Conservation (phyloP, 2,797 vertebrate genomes). For the Brachymystax lenok region DNA sequence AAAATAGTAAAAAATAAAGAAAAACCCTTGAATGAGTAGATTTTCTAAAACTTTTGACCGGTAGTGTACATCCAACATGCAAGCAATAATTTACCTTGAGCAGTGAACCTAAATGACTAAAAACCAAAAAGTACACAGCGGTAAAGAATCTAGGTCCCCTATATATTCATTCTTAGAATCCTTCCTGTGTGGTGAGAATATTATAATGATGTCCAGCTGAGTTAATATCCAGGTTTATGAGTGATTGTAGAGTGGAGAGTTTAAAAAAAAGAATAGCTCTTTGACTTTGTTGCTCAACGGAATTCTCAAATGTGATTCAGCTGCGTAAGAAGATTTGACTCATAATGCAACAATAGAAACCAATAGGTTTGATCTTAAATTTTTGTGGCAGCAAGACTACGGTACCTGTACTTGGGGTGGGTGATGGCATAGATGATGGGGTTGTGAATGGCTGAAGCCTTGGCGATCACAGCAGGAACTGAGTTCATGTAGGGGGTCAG, state of each 20-base stretch:
- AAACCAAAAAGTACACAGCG: no score
- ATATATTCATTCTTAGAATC: neutral
- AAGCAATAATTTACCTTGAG: no score
- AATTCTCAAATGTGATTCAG: neutral
- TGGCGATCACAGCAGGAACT: conserved; percentile 92
- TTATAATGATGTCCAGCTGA: conserved; percentile 1
- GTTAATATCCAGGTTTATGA: conserved; percentile 35
- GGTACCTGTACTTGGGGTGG: neutral
- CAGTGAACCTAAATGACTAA: no score
- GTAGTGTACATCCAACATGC: no score
- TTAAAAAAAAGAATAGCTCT: neutral
- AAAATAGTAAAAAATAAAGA: no score
- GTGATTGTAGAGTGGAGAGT: conserved; percentile 5
- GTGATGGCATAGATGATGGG: conserved; percentile 87
- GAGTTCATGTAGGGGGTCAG: conserved; percentile 93
- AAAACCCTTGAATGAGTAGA: no score
- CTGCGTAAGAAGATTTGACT: conserved; percentile 4
- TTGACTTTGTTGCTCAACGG: conserved; percentile 3
- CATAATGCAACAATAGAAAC: neutral
- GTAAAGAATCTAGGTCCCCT: neutral
- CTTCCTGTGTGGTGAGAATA: neutral
- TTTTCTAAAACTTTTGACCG: no score
- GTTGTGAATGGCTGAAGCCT: conserved; percentile 95
- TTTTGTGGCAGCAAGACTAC: neutral
- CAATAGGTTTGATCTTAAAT: neutral